These are phyloP conservation scores for Oostethus manadensis DNA, from an alignment of 2,113 vertebrate species.

Conservation along the genomic window DNA sequence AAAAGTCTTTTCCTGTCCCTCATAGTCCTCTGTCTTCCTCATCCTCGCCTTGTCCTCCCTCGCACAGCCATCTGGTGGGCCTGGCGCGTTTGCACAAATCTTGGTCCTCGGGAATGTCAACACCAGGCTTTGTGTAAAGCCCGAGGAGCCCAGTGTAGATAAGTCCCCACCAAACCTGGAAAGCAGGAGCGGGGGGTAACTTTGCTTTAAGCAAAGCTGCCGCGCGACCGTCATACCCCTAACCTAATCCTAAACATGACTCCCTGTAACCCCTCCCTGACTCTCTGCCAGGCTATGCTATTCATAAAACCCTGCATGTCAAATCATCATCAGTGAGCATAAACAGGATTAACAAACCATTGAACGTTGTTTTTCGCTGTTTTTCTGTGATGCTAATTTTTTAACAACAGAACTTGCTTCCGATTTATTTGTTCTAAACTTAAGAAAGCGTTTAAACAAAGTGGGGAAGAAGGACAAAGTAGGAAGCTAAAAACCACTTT, in stretches of 20 bases:
- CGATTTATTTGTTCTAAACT: too few relatives aligned
- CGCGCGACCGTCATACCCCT: constrained; percentile 28
- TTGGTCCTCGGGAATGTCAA: constrained; percentile 75
- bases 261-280: constrained; percentile 8
- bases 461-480: too few relatives aligned
- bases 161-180: constrained; percentile 44
- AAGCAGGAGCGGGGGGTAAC: constrained; percentile 30
- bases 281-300: not conserved
- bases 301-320: too few relatives aligned
- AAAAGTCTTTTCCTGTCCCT: constrained; percentile 31
- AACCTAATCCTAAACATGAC: constrained; percentile 25
- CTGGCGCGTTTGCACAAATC: constrained; percentile 71
- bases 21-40: constrained; percentile 38
- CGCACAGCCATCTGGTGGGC: constrained; percentile 56
- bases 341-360: too few relatives aligned
- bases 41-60: constrained; percentile 36
- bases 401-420: too few relatives aligned
- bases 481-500: too few relatives aligned
- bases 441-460: too few relatives aligned
- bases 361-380: too few relatives aligned
- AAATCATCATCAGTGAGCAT: too few relatives aligned
- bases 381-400: too few relatives aligned
- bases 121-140: constrained; percentile 63
- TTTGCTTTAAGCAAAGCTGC: constrained; percentile 49
- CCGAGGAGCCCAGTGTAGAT: constrained; percentile 62